Percentiles rank a stretch among this genome's conserved stretches.
Conservation (phyloP, 2,113 vertebrate genomes). For the Oncorhynchus gorbuscha region DNA sequence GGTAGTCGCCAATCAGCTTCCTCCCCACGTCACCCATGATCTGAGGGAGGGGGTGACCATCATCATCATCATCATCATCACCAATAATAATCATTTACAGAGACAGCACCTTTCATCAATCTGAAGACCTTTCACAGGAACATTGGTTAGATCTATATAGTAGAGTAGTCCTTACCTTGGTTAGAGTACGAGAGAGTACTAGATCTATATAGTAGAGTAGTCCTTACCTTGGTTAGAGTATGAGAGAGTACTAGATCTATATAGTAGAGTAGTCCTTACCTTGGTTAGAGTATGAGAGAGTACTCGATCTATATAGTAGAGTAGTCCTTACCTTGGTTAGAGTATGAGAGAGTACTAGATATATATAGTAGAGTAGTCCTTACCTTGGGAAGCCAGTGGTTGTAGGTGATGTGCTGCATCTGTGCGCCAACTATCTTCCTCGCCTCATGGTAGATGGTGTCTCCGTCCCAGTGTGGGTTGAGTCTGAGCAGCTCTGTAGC, state of each 20-base stretch:
- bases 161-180: no score
- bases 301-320: no score
- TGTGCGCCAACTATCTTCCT: constrained; percentile 94
- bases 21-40: constrained; percentile 90
- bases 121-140: neutral
- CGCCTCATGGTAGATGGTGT: constrained; percentile 96
- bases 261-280: neutral
- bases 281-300: no score
- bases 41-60: constrained; percentile 33
- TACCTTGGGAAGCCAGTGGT: constrained; percentile 92
- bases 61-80: neutral
- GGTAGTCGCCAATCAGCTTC: constrained; percentile 86
- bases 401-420: constrained; percentile 97
- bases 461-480: constrained; percentile 97
- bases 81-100: neutral
- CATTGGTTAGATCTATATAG: no score
- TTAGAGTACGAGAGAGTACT: no score
- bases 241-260: neutral
- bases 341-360: no score
- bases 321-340: no score
- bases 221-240: no score
- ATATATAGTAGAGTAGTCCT: no score
- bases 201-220: no score
- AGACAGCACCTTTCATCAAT: neutral
- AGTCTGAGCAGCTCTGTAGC: constrained; percentile 87